Evolutionary conservation across 2,113 vertebrate genomes (phyloP).

Genomic region (Bubalus kerabau): DNA sequence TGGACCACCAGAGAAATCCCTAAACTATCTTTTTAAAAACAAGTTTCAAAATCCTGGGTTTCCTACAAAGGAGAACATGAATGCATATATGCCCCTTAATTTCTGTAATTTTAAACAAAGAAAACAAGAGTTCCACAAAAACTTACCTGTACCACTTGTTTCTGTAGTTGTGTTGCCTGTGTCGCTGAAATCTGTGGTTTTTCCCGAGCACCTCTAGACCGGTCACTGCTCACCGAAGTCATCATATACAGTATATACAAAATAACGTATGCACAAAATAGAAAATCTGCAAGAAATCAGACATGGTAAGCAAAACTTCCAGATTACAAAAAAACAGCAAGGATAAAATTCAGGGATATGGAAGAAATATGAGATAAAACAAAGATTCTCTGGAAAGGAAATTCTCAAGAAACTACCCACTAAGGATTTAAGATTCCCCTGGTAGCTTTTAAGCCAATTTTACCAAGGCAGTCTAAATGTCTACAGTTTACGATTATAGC

Average conservation of each 20-base stretch:
- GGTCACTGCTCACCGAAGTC: constrained; percentile 96
- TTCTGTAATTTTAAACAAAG: background rate
- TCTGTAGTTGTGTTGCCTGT: constrained; percentile 91
- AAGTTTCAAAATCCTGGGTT: background rate
- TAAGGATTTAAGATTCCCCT: background rate
- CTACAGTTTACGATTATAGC: background rate
- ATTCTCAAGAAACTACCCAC: background rate
- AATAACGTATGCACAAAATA: constrained; percentile 99
- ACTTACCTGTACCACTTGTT: constrained; percentile 93
- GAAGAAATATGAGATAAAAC: background rate
- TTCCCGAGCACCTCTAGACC: constrained; percentile 91
- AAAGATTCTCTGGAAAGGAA: background rate
- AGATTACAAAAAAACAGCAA: constrained; percentile 8
- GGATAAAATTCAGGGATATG: background rate
- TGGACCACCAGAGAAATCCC: background rate
- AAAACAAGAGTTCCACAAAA: background rate
- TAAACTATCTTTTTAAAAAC: background rate
- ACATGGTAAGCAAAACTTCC: constrained; percentile 29
- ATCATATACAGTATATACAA: constrained; percentile 99
- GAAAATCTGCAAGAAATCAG: constrained; percentile 89
- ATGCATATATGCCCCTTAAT: background rate
- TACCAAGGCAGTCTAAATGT: background rate
- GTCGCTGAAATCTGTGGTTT: constrained; percentile 86
- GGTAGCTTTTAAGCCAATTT: background rate
- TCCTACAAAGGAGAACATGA: background rate